These are phyloP conservation scores for Choreutis nemorana DNA, from an alignment of 2,888 invertebrate species.

Conservation along the genomic window DNA sequence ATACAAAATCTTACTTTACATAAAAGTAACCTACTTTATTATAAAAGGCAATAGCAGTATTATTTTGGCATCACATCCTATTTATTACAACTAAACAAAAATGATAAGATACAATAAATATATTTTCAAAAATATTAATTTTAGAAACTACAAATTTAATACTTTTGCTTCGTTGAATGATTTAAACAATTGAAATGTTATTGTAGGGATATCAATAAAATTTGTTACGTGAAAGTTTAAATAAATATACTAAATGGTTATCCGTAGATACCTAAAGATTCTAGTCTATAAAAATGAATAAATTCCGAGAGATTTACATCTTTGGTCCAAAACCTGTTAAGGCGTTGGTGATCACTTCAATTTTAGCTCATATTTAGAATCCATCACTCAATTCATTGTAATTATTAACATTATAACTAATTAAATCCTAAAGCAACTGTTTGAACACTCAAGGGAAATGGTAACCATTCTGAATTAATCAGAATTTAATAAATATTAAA, in stretches of 20 bases:
- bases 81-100: slow-evolving; percentile 13
- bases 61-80: slow-evolving; percentile 42
- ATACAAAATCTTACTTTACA: not conserved
- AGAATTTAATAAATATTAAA: not conserved
- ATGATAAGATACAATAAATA: slow-evolving; percentile 28
- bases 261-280: slow-evolving; percentile 16
- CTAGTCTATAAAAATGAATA: no score
- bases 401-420: slow-evolving; percentile 12
- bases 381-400: slow-evolving; percentile 1
- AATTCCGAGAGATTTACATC: slow-evolving; percentile 60
- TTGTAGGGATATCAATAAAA: not conserved
- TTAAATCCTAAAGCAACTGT: slow-evolving; percentile 12
- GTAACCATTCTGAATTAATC: slow-evolving; percentile 17
- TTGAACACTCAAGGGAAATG: slow-evolving; percentile 22
- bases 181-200: not conserved
- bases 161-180: slow-evolving; percentile 7
- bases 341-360: slow-evolving; percentile 42
- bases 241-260: slow-evolving; percentile 2
- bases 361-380: slow-evolving; percentile 9
- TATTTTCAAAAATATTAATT: no score
- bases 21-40: not conserved
- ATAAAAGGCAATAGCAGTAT: slow-evolving; percentile 15
- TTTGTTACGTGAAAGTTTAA: slow-evolving; percentile 6
- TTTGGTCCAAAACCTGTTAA: slow-evolving; percentile 61
- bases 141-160: slow-evolving; percentile 6